Evolutionary conservation across 2,888 invertebrate genomes (phyloP), one percentile per base, ranked within the genome.

Genomic region (Ectemnius lituratus): DNA sequence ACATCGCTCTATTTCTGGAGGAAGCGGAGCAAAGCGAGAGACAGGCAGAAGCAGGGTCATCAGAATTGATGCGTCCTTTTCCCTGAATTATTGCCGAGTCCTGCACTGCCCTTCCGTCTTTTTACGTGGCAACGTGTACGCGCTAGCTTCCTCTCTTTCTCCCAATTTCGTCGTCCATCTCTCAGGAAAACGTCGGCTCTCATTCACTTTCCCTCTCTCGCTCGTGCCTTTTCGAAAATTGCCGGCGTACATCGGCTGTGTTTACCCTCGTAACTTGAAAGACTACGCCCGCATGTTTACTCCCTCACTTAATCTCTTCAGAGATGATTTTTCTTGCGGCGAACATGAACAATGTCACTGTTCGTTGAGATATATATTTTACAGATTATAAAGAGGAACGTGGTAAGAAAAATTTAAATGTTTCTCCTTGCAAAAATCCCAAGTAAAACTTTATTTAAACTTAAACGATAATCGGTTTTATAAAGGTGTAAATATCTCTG

Each of bases 61-160:
- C 76, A 84, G 85, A 85, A 88, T 89, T 84, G 85, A 90, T 89
- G 89, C 83, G 88, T 90, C 90, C 90, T 90, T 90, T 88, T 80
- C 83, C 85, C 81, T 90, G 86, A 90, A 85, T 89, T 90, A 90
- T 88, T 83, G 80, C 81, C 73, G 65, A 72, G 80, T 81, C 83
- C 83, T 77, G 75, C 76, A 70, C 79, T 73, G 78, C 71, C 70
- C 70, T 60, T 64, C 57, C 67, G 67, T 71, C 62, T 57, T 70
- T 60, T 62, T 66, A 37, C 37, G 8, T 11, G 37, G 37, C 37
- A 37, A 37, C 37, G 37, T 37, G 37, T 49, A 27, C 16, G 57
- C 18, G 23, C 49, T 52, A 20, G 52, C 23, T 63, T 71, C 59
- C 62, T 62, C 56, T 27, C 58, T 28, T 68, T 62, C 68, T 64